phyloP scores from a whole-genome alignment of 2,888 invertebrate species.

The Loripinus fragilis region DNA sequence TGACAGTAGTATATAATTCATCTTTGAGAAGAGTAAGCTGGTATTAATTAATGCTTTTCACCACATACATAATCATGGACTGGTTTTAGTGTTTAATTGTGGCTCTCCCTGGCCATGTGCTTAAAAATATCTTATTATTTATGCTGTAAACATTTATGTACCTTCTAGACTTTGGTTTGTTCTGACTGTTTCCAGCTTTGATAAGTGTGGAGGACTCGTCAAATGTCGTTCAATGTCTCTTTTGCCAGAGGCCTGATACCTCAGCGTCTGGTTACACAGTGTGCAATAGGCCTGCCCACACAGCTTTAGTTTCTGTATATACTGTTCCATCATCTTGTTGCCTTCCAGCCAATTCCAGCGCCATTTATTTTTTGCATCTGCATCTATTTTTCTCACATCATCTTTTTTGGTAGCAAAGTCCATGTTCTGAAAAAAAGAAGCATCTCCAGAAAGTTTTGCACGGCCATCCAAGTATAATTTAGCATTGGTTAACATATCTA shows the following conservation, averaged over 20 bases:
- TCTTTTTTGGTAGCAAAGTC: constrained; percentile 10
- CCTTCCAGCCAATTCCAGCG: constrained; percentile 23
- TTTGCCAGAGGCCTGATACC: constrained; percentile 11
- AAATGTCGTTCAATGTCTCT: constrained; percentile 1
- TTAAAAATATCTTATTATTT: too few species aligned
- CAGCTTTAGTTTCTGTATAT: background rate
- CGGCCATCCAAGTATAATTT: too few species aligned
- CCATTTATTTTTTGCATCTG: constrained; percentile 11
- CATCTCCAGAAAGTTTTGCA: background rate
- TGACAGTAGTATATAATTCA: too few species aligned
- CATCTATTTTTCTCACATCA: constrained; percentile 3
- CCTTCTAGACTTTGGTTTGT: constrained; percentile 18
- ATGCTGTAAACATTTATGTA: too few species aligned
- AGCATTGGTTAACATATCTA: background rate
- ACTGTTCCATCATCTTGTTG: background rate
- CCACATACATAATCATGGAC: too few species aligned
- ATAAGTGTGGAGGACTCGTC: background rate
- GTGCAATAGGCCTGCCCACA: constrained; percentile 14
- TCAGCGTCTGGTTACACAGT: constrained; percentile 11
- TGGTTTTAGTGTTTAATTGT: too few species aligned
- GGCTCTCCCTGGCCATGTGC: too few species aligned
- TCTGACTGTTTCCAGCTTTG: background rate
- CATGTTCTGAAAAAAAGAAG: constrained; percentile 1
- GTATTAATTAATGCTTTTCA: too few species aligned
- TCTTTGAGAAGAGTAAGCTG: too few species aligned